Conservation (phyloP, 2,113 vertebrate species). For the Trematocara macrostoma region DNA sequence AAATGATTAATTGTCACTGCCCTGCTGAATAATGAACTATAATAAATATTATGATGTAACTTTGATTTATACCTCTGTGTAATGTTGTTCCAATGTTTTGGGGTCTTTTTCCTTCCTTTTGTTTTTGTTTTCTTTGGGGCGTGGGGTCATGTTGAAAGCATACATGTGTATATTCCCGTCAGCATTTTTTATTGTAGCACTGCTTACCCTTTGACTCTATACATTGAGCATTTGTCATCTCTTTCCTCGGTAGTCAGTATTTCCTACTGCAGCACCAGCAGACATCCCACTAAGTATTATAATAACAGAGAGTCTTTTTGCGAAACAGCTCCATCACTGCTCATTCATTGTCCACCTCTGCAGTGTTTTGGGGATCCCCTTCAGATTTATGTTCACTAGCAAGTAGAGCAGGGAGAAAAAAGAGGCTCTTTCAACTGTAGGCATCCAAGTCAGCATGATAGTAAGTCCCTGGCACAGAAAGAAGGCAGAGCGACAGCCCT, state of each 20-base stretch:
- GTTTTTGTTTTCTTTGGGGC: background rate
- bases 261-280: background rate
- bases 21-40: slow-evolving; percentile 36
- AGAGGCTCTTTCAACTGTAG: background rate
- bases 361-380: background rate
- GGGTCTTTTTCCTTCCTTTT: background rate
- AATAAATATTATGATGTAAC: slow-evolving; percentile 45
- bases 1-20: slow-evolving; percentile 51
- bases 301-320: background rate
- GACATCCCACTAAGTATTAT: background rate
- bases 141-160: background rate
- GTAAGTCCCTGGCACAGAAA: background rate
- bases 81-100: background rate
- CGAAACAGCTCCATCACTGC: background rate
- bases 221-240: background rate
- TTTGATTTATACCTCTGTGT: slow-evolving; percentile 15
- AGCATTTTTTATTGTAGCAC: background rate
- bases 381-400: background rate
- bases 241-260: background rate
- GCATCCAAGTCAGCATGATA: background rate
- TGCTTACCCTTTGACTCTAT: background rate
- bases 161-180: background rate
- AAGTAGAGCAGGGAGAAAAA: background rate
- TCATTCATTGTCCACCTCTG: background rate
- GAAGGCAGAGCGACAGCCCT: background rate